These are phyloP conservation scores for Platysternon megacephalum DNA, from an alignment of 2,113 vertebrate species.

Conservation along the genomic window DNA sequence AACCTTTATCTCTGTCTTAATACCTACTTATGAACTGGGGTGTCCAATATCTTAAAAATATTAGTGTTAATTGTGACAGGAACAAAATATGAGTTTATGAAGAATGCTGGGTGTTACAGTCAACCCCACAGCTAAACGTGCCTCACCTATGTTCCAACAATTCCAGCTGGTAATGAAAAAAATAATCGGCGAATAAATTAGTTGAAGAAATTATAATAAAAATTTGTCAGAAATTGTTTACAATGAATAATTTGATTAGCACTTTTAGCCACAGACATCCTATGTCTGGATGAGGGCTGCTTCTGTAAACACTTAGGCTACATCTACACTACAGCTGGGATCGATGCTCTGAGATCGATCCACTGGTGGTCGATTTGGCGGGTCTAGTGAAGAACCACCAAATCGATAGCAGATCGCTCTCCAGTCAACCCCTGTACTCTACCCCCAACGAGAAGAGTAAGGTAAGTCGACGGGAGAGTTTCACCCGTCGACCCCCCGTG, in stretches of 20 bases:
- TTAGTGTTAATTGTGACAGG: neutral
- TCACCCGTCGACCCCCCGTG: too few species aligned
- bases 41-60: rapidly evolving
- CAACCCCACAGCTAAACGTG: rapidly evolving
- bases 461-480: too few species aligned
- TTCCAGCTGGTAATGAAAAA: neutral
- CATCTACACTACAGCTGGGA: too few species aligned
- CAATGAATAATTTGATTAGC: neutral
- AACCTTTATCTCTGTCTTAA: neutral
- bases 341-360: too few species aligned
- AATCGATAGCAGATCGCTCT: too few species aligned
- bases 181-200: neutral
- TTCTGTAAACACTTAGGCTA: too few species aligned
- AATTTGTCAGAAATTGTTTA: neutral
- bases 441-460: too few species aligned
- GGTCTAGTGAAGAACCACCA: too few species aligned
- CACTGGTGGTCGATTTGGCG: too few species aligned
- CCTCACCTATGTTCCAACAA: neutral
- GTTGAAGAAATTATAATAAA: neutral
- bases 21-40: neutral
- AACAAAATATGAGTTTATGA: neutral
- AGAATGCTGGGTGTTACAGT: too few species aligned
- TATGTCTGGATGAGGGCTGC: neutral
- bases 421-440: too few species aligned
- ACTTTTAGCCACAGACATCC: neutral